Conservation (phyloP, 1,140 invertebrate species). For the Vollenhovia emeryi region DNA sequence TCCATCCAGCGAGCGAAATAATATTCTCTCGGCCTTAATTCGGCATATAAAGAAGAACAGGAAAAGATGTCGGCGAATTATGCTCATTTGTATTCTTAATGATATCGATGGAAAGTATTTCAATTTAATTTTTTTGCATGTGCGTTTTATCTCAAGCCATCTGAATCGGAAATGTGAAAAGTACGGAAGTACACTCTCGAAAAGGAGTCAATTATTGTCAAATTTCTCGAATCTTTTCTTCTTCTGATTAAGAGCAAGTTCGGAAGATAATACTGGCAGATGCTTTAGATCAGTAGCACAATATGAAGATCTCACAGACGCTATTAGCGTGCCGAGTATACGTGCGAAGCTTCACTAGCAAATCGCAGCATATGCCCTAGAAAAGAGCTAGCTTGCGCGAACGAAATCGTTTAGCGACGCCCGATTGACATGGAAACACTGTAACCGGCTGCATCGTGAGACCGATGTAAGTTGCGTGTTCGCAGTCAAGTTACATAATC, state of each 20-base stretch:
- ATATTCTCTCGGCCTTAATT: neutral
- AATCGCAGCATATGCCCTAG: conserved; percentile 66
- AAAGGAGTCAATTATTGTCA: neutral
- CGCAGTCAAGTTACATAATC: conserved; percentile 83
- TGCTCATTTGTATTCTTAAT: neutral
- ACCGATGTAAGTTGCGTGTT: conserved; percentile 81
- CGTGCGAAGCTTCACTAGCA: conserved; percentile 43
- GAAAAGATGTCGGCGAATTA: neutral
- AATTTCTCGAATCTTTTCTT: neutral
- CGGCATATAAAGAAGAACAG: neutral
- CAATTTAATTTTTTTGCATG: neutral
- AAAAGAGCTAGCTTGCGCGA: conserved; percentile 58
- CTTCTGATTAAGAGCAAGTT: neutral
- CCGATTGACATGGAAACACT: conserved; percentile 66
- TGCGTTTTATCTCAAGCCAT: neutral
- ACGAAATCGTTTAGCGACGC: conserved; percentile 74
- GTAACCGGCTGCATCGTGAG: conserved; percentile 81
- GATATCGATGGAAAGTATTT: neutral
- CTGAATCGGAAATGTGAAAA: neutral
- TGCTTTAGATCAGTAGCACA: neutral
- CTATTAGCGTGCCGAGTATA: conserved; percentile 7
- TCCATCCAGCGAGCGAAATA: neutral
- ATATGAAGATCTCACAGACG: conserved; percentile 26
- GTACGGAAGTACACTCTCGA: neutral
- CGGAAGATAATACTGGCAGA: neutral